Evolutionary conservation across 2,888 invertebrate species (phyloP), one percentile per base, ranked within the genome.

Genomic region (Drosophila barbarae): DNA sequence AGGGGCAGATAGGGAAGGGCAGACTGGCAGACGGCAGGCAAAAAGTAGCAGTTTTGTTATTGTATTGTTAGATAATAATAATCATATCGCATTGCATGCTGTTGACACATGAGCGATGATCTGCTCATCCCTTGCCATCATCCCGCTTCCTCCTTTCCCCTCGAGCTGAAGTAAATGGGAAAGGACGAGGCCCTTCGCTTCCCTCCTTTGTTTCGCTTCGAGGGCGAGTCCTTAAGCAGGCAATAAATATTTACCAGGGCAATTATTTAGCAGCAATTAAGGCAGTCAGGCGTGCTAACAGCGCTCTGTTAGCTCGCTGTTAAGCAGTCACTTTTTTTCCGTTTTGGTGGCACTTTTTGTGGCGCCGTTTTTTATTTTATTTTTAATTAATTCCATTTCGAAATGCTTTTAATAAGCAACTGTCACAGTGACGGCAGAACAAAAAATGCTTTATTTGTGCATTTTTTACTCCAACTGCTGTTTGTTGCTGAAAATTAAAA

Each of bases 101-200:
- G 83, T 82, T 82, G 82, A 84, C 82, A 82, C 81, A 82, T 82
- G 82, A 84, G 78, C 74, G 77, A 82, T 82, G 84, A 82, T 82
- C 69, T 74, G 81, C 78, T 83, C 69, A 72, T 66, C 60, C 63
- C 64, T 57, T 26, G 41, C 51, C 28, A 66, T 71, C 66, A 61
- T 21, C 34, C 51, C 61, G 65, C 49, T 51, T 46, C 26, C 50
- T 49, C 26, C 65, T 35, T 57, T 13, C 49, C 51, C n/a, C 23
- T 35, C 42, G 10, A 32, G 36, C 58, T 41, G 30, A 34, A 12
- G 28, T 32, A n/a, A 60, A 39, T 28, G 34, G 35, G 39, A 21
- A 50, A 36, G 50, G 6, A 21, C 10, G 10, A 9, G 18, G 30
- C 26, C 32, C 15, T 35, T 26, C 26, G 12, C 21, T 12, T 13